A percentile compares a stretch with the other conserved stretches of the same genome.
Evolutionary conservation across 1,140 invertebrate genomes (phyloP).

Genomic region (Sinella curviseta): DNA sequence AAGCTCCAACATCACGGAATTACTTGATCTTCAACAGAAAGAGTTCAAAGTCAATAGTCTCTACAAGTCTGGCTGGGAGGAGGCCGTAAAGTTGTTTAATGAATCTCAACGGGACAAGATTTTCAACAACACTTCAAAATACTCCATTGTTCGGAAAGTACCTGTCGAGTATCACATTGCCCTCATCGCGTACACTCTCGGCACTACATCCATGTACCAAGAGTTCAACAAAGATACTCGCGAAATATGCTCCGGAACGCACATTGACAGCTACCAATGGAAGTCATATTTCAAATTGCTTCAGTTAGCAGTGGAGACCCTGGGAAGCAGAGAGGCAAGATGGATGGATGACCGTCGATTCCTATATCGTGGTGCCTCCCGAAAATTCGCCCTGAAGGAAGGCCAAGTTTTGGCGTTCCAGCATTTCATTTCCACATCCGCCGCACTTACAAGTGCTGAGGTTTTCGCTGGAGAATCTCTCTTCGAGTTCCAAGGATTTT

Average conservation of each 20-base stretch:
- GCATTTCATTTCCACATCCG: constrained; percentile 22
- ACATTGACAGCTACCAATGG: neutral
- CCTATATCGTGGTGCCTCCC: neutral
- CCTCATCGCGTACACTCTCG: neutral
- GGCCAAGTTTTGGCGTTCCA: constrained; percentile 17
- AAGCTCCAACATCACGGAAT: neutral
- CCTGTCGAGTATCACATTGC: constrained; percentile 19
- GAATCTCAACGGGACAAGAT: neutral
- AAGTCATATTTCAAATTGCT: constrained; percentile 15
- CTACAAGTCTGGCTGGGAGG: constrained; percentile 10
- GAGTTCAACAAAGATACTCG: constrained; percentile 16
- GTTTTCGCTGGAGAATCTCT: constrained; percentile 5
- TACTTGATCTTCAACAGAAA: constrained; percentile 3
- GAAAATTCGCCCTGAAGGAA: neutral
- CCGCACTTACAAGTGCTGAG: neutral
- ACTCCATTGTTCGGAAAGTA: constrained; percentile 5
- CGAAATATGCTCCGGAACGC: constrained; percentile 4
- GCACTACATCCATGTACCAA: neutral
- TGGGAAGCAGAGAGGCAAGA: neutral
- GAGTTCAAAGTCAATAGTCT: neutral
- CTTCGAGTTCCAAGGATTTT: constrained; percentile 15
- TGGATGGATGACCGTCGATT: neutral
- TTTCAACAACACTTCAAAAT: neutral
- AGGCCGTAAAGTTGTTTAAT: neutral
- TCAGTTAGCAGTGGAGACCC: constrained; percentile 3